Evolutionary conservation across 2,797 vertebrate species (phyloP).

Genomic region (Poecile montanus): DNA sequence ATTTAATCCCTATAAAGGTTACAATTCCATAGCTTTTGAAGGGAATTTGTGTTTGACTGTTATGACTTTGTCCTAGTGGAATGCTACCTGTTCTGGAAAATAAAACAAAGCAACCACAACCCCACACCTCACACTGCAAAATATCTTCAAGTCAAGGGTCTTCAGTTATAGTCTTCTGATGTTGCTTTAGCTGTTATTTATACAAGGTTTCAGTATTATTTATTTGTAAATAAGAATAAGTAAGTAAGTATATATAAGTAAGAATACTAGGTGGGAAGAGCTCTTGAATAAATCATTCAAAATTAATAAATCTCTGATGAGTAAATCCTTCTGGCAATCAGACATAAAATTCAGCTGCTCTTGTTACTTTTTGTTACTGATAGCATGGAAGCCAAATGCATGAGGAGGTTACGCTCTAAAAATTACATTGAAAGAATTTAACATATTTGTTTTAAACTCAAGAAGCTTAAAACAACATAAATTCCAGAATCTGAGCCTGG

Average conservation of each 20-base stretch:
- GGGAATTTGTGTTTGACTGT: not conserved
- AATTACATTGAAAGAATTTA: not conserved
- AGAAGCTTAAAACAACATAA: not conserved
- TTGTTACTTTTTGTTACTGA: not conserved
- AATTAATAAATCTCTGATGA: not conserved
- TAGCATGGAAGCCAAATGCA: not conserved
- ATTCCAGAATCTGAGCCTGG: not conserved
- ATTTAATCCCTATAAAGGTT: not conserved
- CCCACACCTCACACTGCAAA: not conserved
- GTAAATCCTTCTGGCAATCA: not conserved
- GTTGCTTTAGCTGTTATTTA: not conserved
- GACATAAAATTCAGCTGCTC: not conserved
- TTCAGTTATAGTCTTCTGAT: not conserved
- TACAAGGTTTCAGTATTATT: not conserved
- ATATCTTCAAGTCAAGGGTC: accelerated
- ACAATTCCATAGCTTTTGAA: not conserved
- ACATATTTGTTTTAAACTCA: not conserved
- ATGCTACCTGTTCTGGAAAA: not conserved
- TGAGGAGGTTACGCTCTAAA: not conserved
- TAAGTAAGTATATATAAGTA: no score
- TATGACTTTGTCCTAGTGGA: not conserved
- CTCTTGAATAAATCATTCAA: not conserved
- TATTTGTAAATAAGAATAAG: not conserved
- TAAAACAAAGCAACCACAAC: not conserved
- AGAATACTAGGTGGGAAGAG: not conserved